Evolutionary conservation across 2,797 vertebrate species (phyloP).

Genomic region (Siniperca obscura): DNA sequence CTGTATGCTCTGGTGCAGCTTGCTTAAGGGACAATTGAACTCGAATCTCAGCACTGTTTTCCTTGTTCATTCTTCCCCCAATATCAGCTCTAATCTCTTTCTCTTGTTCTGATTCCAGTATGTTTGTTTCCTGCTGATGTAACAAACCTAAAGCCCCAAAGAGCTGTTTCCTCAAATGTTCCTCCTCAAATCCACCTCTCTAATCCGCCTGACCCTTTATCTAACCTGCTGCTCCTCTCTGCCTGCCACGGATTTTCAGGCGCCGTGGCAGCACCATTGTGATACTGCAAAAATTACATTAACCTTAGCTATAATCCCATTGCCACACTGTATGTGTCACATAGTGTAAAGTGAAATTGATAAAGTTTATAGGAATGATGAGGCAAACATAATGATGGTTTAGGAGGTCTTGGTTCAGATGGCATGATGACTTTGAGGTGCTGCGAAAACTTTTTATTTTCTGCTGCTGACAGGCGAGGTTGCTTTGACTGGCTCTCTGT

Average conservation of each 20-base stretch:
- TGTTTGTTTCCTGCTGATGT: slow-evolving; percentile 78
- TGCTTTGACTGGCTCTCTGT: neutral
- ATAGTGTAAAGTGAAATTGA: slow-evolving; percentile 14
- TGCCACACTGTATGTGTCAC: slow-evolving; percentile 14
- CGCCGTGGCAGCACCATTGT: slow-evolving; percentile 10
- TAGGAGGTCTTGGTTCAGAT: slow-evolving; percentile 30
- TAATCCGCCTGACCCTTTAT: slow-evolving; percentile 65
- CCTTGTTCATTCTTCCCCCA: slow-evolving; percentile 43
- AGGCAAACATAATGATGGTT: slow-evolving; percentile 23
- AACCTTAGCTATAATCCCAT: slow-evolving; percentile 29
- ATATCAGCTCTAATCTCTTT: slow-evolving; percentile 72
- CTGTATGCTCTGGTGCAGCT: slow-evolving; percentile 59
- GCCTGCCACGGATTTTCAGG: slow-evolving; percentile 37
- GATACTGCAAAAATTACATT: slow-evolving; percentile 47
- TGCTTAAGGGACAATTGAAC: slow-evolving; percentile 63
- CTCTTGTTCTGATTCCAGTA: slow-evolving; percentile 51
- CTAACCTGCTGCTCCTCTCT: slow-evolving; percentile 39
- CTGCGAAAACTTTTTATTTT: slow-evolving; percentile 28
- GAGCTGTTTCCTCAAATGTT: slow-evolving; percentile 62
- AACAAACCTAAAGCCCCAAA: slow-evolving; percentile 67
- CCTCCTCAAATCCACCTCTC: slow-evolving; percentile 60
- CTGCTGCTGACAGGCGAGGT: slow-evolving; percentile 19
- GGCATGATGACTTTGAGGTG: slow-evolving; percentile 21
- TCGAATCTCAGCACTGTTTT: slow-evolving; percentile 61
- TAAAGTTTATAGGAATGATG: slow-evolving; percentile 37